Evolutionary conservation across 2,797 vertebrate species (phyloP).

Genomic region (Potorous gilbertii): DNA sequence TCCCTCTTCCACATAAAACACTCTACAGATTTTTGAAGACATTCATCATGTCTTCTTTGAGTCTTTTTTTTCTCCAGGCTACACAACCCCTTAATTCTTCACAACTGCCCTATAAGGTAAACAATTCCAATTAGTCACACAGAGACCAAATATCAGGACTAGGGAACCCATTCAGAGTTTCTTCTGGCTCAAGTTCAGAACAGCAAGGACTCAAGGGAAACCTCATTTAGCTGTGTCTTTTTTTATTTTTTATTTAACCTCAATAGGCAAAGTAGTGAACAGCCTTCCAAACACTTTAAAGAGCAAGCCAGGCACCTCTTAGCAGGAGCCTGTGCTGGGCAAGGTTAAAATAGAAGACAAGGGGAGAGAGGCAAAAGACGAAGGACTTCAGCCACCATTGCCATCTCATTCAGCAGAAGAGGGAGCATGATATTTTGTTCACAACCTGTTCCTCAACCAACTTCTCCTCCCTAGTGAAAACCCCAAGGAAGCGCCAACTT

Average conservation of each 20-base stretch:
- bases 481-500: not conserved
- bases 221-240: not conserved
- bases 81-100: not conserved
- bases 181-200: not conserved
- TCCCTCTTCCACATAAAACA: not conserved
- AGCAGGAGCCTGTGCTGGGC: not conserved
- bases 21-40: not conserved
- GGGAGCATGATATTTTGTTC: not conserved
- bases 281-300: not conserved
- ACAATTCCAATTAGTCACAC: not conserved
- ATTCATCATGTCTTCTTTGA: not conserved
- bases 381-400: not conserved
- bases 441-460: not conserved
- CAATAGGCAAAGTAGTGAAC: not conserved
- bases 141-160: not conserved
- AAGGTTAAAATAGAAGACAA: too few relatives aligned
- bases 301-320: not conserved
- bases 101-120: not conserved
- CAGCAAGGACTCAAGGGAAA: not conserved
- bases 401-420: not conserved
- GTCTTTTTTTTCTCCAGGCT: not conserved
- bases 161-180: not conserved
- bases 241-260: not conserved
- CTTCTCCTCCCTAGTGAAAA: not conserved
- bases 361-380: not conserved